Evolutionary conservation across 2,888 invertebrate species (phyloP).

Genomic region (Neoaliturus tenellus): DNA sequence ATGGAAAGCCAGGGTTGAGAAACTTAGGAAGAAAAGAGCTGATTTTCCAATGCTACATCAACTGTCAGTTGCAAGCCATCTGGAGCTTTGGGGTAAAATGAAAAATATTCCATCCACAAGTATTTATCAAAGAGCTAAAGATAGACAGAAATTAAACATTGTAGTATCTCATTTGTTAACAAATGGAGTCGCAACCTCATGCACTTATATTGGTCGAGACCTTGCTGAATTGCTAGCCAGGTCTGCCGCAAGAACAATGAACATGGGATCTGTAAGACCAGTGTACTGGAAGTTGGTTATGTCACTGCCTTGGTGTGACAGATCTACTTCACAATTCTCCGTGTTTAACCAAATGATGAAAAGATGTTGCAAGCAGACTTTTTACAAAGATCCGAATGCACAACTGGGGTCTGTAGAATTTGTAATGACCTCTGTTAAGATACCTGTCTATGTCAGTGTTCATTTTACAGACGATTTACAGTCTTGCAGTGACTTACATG

Average conservation of each 20-base stretch:
- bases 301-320: slow-evolving; percentile 59
- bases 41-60: slow-evolving; percentile 63
- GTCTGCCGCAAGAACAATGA: slow-evolving; percentile 26
- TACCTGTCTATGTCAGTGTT: slow-evolving; percentile 51
- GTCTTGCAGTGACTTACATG: slow-evolving; percentile 1
- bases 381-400: slow-evolving; percentile 42
- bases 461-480: slow-evolving; percentile 34
- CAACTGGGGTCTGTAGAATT: slow-evolving; percentile 48
- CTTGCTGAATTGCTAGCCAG: slow-evolving; percentile 59
- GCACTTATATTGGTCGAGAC: slow-evolving; percentile 56
- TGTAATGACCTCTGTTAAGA: slow-evolving; percentile 37
- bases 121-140: slow-evolving; percentile 58
- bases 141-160: slow-evolving; percentile 56
- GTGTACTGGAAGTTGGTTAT: slow-evolving; percentile 64
- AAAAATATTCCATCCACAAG: slow-evolving; percentile 16
- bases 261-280: slow-evolving; percentile 56
- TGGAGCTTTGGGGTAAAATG: slow-evolving; percentile 61
- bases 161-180: slow-evolving; percentile 58
- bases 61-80: slow-evolving; percentile 59
- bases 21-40: slow-evolving; percentile 72
- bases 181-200: slow-evolving; percentile 45
- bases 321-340: background rate
- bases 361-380: slow-evolving; percentile 46
- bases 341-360: slow-evolving; percentile 49
- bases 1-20: slow-evolving; percentile 63